These are phyloP conservation scores for Loxodonta africana DNA, from an alignment of 2,113 vertebrate genomes.

Conservation along the genomic window DNA sequence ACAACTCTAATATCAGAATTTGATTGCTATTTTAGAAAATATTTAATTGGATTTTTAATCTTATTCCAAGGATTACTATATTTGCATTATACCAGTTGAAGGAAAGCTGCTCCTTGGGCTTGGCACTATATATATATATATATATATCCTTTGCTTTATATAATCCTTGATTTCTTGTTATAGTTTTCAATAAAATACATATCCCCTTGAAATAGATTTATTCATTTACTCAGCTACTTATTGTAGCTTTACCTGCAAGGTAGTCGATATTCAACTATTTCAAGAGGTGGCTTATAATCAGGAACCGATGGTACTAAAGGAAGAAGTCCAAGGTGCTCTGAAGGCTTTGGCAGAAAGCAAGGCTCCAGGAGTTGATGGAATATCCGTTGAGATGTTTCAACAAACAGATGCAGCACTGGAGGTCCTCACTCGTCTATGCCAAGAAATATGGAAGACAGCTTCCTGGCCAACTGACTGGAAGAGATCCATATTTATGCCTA, in stretches of 20 bases:
- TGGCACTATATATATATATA: not conserved
- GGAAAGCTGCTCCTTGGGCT: slow-evolving; percentile 18
- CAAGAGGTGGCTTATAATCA: too few relatives aligned
- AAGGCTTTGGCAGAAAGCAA: too few relatives aligned
- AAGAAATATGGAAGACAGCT: too few relatives aligned
- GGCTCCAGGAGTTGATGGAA: too few relatives aligned
- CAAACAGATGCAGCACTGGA: too few relatives aligned
- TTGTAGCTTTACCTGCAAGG: not conserved
- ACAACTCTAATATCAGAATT: not conserved
- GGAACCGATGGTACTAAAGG: too few relatives aligned
- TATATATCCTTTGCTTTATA: not conserved
- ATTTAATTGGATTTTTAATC: not conserved
- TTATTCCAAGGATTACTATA: not conserved
- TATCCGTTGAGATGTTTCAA: too few relatives aligned
- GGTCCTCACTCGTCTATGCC: too few relatives aligned
- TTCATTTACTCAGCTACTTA: slow-evolving; percentile 34
- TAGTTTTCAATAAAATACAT: slow-evolving; percentile 45
- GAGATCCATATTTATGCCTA: too few relatives aligned
- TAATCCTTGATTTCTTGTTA: slow-evolving; percentile 41
- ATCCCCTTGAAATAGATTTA: not conserved
- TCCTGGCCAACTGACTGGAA: too few relatives aligned
- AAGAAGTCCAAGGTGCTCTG: too few relatives aligned
- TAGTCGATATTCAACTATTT: not conserved
- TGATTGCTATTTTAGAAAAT: not conserved
- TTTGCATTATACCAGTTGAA: not conserved